These are phyloP conservation scores for Aselliscus stoliczkanus DNA, from an alignment of 2,797 vertebrate species.

Conservation along the genomic window DNA sequence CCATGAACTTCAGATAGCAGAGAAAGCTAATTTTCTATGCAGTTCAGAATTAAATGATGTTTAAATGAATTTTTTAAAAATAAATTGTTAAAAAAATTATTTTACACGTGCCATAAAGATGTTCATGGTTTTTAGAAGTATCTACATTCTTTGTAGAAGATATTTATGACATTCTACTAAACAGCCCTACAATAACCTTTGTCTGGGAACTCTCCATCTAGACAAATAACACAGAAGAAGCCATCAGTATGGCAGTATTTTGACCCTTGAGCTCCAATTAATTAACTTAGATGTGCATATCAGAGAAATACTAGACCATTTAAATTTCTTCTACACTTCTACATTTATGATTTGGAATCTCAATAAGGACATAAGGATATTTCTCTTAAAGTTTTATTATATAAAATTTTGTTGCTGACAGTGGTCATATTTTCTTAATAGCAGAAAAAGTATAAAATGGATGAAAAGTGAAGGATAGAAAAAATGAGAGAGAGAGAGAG, in stretches of 20 bases:
- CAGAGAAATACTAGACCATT: not conserved
- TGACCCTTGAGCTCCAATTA: not conserved
- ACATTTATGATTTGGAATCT: not conserved
- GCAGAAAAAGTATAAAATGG: not conserved
- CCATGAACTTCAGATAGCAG: not conserved
- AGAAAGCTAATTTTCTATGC: not conserved
- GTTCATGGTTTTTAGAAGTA: not conserved
- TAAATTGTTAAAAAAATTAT: not conserved
- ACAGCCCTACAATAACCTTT: not conserved
- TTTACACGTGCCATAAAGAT: not conserved
- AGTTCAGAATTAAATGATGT: not conserved
- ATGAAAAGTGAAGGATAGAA: not conserved
- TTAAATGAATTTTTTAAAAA: too few species aligned
- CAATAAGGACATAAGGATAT: not conserved
- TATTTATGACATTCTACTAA: not conserved
- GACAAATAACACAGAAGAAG: rapidly evolving
- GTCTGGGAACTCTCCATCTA: not conserved
- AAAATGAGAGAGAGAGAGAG: not conserved
- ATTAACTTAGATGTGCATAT: not conserved
- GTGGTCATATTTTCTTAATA: not conserved
- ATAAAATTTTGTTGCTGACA: not conserved
- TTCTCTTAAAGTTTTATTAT: not conserved
- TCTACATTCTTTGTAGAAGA: not conserved
- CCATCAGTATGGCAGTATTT: not conserved
- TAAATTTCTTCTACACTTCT: not conserved